Evolutionary conservation across 2,888 invertebrate genomes (phyloP).

Genomic region (Eupithecia subumbrata): DNA sequence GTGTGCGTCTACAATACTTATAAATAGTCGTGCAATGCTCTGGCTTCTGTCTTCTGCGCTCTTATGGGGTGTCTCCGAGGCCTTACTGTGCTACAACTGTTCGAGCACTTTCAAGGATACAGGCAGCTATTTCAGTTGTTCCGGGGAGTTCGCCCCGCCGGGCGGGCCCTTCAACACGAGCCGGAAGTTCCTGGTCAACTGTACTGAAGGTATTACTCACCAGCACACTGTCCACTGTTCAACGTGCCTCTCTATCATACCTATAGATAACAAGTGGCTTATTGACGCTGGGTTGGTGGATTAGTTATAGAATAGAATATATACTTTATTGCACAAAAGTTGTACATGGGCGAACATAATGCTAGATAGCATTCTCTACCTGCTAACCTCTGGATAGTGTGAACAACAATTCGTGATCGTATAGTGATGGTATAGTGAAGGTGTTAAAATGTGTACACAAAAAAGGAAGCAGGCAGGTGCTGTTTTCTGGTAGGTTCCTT

Average conservation of each 20-base stretch:
- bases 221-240: neutral
- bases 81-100: conserved; percentile 70
- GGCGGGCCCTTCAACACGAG: conserved; percentile 57
- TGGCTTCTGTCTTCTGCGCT: conserved; percentile 47
- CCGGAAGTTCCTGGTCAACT: conserved; percentile 61
- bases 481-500: neutral
- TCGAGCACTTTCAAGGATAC: conserved; percentile 43
- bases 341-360: too few relatives aligned
- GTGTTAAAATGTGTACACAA: conserved; percentile 1
- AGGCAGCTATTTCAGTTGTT: conserved; percentile 51
- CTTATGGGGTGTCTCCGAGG: conserved; percentile 32
- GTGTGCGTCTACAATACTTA: neutral
- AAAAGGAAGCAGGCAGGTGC: neutral
- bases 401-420: too few relatives aligned
- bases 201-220: conserved; percentile 56
- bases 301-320: too few relatives aligned
- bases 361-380: too few relatives aligned
- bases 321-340: too few relatives aligned
- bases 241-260: too few relatives aligned
- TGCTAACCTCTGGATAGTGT: too few relatives aligned
- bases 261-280: neutral
- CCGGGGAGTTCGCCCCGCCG: conserved; percentile 60
- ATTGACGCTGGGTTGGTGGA: neutral
- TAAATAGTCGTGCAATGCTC: conserved; percentile 43
- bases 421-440: too few relatives aligned